phyloP scores from a whole-genome alignment of 2,113 vertebrate genomes.

The Misgurnus mizolepis region DNA sequence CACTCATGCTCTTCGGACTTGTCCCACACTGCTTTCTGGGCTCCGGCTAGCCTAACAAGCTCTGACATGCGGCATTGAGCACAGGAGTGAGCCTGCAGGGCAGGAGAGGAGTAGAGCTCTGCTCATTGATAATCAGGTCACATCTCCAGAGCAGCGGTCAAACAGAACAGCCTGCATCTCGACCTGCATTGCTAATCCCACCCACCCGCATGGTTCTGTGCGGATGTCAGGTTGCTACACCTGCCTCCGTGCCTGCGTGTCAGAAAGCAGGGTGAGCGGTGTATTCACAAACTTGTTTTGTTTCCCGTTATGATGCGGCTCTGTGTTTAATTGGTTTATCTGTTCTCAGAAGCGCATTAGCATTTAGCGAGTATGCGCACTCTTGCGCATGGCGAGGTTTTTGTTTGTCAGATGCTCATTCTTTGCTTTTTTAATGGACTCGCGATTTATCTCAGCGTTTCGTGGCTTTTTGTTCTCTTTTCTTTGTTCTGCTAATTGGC shows the following conservation, averaged over 20 bases:
- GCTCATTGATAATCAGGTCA: conserved; percentile 66
- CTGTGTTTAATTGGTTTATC: conserved; percentile 60
- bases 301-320: conserved; percentile 32
- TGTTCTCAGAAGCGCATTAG: conserved; percentile 44
- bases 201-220: conserved; percentile 47
- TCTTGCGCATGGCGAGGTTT: conserved; percentile 45
- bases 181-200: conserved; percentile 62
- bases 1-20: conserved; percentile 34
- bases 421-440: conserved; percentile 32
- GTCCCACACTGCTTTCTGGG: conserved; percentile 47
- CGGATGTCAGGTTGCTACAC: conserved; percentile 55
- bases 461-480: conserved; percentile 18
- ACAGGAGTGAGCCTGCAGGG: conserved; percentile 51
- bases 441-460: conserved; percentile 31
- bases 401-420: conserved; percentile 44
- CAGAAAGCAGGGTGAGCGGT: conserved; percentile 36
- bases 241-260: conserved; percentile 46
- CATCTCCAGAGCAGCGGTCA: conserved; percentile 59
- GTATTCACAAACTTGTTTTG: conserved; percentile 24
- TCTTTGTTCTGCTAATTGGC: conserved; percentile 48
- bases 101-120: conserved; percentile 33
- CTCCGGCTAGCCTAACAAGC: conserved; percentile 57
- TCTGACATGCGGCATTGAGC: conserved; percentile 55
- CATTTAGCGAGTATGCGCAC: conserved; percentile 33
- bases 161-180: conserved; percentile 56